Base-by-base conservation (phyloP, 2,797 vertebrate genomes). In the Martes flavigula region DNA sequence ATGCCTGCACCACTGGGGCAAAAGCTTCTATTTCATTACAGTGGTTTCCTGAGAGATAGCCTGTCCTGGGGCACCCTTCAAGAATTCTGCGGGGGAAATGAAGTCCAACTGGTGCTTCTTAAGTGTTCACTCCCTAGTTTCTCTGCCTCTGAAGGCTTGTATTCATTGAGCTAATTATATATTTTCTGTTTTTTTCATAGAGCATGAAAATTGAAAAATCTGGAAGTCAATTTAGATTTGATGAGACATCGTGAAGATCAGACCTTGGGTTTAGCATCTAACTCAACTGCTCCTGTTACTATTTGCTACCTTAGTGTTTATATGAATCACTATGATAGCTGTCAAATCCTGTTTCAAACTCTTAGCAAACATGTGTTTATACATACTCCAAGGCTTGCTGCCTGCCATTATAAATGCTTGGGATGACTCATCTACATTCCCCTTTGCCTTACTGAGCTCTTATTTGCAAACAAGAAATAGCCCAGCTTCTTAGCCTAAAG, bases 131-230 rank as follows among this genome's bases (percentile, higher is more conserved):
- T 77, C 75, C 5, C 20, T 62, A 51, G 62, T 66, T 84, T 95
- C 46, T 85, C 23, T 94, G 11, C 3, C 75, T 86, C 6, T 0
- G 54, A 85, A 35, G 30, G 17, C 5, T 92, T 88, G 2, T 72
- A 18, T 83, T 94, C 10, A 70, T 60, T 96, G 15, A 8, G 2
- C 13, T 75, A 93, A 78, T 92, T 68, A 83, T 32, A 46, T 48
- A 73, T 46, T 84, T 81, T 90, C 27, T 84, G 17, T 14, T 87
- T 93, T 73, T 60, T 58, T 62, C 93, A 48, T 92, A 93, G 96
- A 90, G 38, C 56, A 86, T 48, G 62, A 89, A 85, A 87, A 56
- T 43, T 1, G 1, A 90, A 87, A 94, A 75, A 68, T 27, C 11
- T 82, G 21, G 17, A 96, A 58, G 32, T 35, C 72, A 51, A n/a